Conservation (phyloP, 2,888 invertebrate genomes). For the Noctua pronuba region DNA sequence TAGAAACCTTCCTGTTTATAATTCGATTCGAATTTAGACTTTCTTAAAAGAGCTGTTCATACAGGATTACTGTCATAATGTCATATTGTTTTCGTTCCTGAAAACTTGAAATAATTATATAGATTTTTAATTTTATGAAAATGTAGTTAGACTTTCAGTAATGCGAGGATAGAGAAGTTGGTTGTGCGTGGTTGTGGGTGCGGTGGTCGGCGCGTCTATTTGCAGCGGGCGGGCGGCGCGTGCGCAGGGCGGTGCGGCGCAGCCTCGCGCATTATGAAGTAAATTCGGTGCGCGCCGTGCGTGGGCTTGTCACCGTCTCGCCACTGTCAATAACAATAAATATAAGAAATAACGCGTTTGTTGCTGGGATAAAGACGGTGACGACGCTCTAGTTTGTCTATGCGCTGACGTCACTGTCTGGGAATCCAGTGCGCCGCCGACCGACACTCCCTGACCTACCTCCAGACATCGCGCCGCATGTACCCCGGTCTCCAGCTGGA, state of each 20-base stretch:
- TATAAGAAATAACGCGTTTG: constrained; percentile 88
- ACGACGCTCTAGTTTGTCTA: constrained; percentile 89
- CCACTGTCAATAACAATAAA: constrained; percentile 88
- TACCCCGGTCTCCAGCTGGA: constrained; percentile 66
- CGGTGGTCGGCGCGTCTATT: constrained; percentile 72
- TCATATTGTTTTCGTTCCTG: not conserved
- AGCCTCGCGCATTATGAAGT: constrained; percentile 76
- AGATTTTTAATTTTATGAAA: not conserved
- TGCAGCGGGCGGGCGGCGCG: constrained; percentile 76
- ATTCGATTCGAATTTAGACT: too few species aligned
- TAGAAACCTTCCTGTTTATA: not conserved
- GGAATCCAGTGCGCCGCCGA: constrained; percentile 85
- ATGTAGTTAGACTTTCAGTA: constrained; percentile 16
- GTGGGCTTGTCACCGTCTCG: constrained; percentile 89
- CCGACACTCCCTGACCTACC: constrained; percentile 88
- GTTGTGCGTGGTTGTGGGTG: constrained; percentile 27
- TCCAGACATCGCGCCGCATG: constrained; percentile 77
- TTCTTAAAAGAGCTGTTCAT: not conserved
- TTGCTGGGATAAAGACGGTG: constrained; percentile 86
- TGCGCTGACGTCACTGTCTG: constrained; percentile 88
- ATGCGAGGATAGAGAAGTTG: constrained; percentile 19
- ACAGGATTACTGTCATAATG: not conserved
- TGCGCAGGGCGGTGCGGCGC: constrained; percentile 75
- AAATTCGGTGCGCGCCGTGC: constrained; percentile 80
- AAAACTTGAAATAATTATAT: not conserved